Evolutionary conservation across 2,888 invertebrate species (phyloP).

Genomic region (Diaperis boleti): DNA sequence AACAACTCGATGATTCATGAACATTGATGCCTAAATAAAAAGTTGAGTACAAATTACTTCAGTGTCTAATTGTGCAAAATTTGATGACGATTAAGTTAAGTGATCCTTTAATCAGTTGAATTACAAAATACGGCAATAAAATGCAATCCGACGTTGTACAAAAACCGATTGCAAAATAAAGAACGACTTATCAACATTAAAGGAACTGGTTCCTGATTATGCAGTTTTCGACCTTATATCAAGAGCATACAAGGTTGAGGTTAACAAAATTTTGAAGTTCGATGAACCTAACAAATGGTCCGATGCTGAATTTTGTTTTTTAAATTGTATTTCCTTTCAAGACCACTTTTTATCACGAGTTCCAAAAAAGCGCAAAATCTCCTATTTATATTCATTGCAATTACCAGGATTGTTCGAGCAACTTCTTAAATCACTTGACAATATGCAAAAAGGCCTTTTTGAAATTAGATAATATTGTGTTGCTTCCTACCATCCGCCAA

Average conservation of each 20-base stretch:
- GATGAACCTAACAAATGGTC: constrained; percentile 37
- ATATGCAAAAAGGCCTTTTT: too few relatives aligned
- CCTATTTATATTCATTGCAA: too few relatives aligned
- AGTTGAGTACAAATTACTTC: background rate
- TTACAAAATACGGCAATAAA: constrained; percentile 25
- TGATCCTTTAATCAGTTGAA: constrained; percentile 6
- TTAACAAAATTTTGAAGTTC: constrained; percentile 40
- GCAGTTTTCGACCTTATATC: constrained; percentile 46
- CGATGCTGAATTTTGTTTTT: constrained; percentile 28
- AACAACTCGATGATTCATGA: constrained; percentile 4
- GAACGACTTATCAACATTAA: constrained; percentile 46
- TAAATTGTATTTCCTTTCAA: constrained; percentile 9
- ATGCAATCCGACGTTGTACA: constrained; percentile 24
- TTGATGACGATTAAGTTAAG: too few relatives aligned
- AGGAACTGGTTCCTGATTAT: constrained; percentile 48
- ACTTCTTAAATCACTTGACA: too few relatives aligned
- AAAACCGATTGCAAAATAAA: constrained; percentile 45
- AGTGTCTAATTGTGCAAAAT: too few relatives aligned
- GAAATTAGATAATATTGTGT: background rate
- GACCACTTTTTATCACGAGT: too few relatives aligned
- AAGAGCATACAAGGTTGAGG: constrained; percentile 42
- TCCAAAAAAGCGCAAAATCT: too few relatives aligned
- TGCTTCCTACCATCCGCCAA: background rate
- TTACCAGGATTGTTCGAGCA: too few relatives aligned
- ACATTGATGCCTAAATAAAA: constrained; percentile 2